Evolutionary conservation across 2,797 vertebrate genomes (phyloP).

Genomic region (Mus spretus): DNA sequence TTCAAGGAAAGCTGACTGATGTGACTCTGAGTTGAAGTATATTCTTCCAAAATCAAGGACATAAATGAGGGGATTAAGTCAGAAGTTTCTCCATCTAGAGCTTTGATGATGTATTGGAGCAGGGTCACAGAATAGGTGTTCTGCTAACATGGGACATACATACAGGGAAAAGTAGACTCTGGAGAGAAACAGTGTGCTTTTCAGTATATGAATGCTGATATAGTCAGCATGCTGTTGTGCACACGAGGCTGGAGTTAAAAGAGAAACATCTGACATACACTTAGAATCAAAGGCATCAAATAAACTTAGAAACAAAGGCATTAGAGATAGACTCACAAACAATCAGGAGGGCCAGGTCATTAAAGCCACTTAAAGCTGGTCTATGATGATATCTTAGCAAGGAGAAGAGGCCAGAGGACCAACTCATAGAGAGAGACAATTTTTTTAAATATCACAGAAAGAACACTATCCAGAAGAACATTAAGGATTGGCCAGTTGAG

Average conservation of each 20-base stretch:
- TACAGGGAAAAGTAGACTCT: not conserved
- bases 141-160: not conserved
- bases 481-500: not conserved
- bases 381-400: not conserved
- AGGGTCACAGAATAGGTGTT: not conserved
- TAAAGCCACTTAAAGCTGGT: not conserved
- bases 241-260: conserved; percentile 31
- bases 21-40: not conserved
- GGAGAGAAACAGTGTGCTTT: not conserved
- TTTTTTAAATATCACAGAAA: not conserved
- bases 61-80: not conserved
- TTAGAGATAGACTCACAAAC: not conserved
- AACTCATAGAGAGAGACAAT: not conserved
- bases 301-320: not conserved
- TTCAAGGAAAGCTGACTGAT: not conserved
- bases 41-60: not conserved
- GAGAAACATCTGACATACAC: not conserved
- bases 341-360: not conserved
- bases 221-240: not conserved
- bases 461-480: not conserved
- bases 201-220: not conserved
- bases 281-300: not conserved
- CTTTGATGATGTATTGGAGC: not conserved
- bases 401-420: not conserved
- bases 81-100: not conserved